phyloP scores from a whole-genome alignment of 2,113 vertebrate genomes.

The Falco punctatus region DNA sequence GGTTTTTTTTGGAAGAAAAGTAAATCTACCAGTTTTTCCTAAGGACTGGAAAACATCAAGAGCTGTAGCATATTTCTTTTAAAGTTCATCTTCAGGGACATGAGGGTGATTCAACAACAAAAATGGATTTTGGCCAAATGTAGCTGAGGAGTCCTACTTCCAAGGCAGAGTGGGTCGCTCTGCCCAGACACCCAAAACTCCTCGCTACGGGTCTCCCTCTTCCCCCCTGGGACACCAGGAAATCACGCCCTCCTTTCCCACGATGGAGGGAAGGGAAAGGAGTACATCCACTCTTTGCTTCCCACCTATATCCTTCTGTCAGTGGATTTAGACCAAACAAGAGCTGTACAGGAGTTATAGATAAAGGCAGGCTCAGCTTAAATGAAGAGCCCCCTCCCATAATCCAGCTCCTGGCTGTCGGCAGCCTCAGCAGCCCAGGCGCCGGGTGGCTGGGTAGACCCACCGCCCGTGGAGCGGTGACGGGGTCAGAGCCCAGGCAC shows the following conservation, averaged over 20 bases:
- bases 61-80: neutral
- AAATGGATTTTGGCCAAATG: neutral
- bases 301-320: neutral
- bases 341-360: neutral
- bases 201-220: fast-evolving
- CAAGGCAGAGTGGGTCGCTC: neutral
- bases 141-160: neutral
- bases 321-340: neutral
- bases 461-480: fast-evolving
- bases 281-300: neutral
- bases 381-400: neutral
- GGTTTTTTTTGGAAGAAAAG: neutral
- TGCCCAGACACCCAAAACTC: neutral
- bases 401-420: neutral
- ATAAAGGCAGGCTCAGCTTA: neutral
- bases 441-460: neutral
- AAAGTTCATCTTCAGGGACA: neutral
- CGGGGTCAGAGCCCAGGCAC: neutral
- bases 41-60: neutral
- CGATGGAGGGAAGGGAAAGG: neutral
- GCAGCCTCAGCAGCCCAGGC: neutral
- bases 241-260: neutral
- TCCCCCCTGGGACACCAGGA: neutral
- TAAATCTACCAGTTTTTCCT: neutral
- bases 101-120: neutral